phyloP scores from a whole-genome alignment of 1,140 invertebrate genomes.

The Mactra quadrangularis region DNA sequence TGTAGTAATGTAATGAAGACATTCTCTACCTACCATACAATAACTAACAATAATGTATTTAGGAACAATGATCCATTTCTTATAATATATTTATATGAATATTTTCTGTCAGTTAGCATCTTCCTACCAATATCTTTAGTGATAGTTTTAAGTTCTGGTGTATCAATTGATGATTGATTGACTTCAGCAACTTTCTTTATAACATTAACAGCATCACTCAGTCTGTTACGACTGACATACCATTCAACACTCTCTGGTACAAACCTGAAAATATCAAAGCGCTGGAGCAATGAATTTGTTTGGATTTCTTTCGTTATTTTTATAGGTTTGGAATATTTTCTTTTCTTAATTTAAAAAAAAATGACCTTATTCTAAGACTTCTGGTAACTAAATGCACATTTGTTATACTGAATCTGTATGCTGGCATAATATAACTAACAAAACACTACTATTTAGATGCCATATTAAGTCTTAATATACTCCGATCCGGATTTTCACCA shows the following conservation, averaged over 20 bases:
- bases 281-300: too few species aligned
- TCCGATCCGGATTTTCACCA: not conserved
- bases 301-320: not conserved
- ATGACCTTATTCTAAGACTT: not conserved
- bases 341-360: not conserved
- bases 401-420: not conserved
- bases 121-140: not conserved
- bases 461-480: too few species aligned
- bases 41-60: not conserved
- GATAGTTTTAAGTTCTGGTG: not conserved
- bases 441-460: too few species aligned
- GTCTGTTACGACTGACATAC: constrained; percentile 17
- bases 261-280: constrained; percentile 10
- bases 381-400: not conserved
- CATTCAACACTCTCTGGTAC: constrained; percentile 40
- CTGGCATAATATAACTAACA: too few species aligned
- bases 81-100: constrained; percentile 12
- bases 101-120: not conserved
- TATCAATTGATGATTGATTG: constrained; percentile 13
- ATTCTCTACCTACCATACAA: constrained; percentile 3
- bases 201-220: constrained; percentile 24
- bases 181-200: constrained; percentile 9
- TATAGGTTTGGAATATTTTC: not conserved
- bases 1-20: not conserved
- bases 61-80: not conserved